phyloP scores from a whole-genome alignment of 2,797 vertebrate genomes.

The Pseudomugil gertrudae region DNA sequence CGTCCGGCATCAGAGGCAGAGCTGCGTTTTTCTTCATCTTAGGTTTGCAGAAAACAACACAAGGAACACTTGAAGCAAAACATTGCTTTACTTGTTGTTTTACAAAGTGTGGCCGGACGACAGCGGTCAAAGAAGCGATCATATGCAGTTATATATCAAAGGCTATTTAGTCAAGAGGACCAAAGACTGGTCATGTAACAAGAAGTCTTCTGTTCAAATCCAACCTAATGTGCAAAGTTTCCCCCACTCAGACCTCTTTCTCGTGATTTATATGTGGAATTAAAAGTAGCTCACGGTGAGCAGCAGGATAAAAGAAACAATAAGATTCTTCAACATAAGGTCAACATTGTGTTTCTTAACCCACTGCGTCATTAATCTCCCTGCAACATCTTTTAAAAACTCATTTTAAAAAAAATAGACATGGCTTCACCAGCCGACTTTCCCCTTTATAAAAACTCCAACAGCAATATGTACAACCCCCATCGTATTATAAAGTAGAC shows the following conservation, averaged over 20 bases:
- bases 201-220: constrained; percentile 62
- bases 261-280: constrained; percentile 16
- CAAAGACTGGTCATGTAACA: constrained; percentile 50
- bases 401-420: constrained; percentile 83
- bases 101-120: constrained; percentile 67
- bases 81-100: constrained; percentile 59
- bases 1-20: constrained; percentile 50
- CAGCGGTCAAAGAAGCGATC: constrained; percentile 64
- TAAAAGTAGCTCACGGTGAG: constrained; percentile 35
- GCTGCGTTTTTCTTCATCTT: constrained; percentile 57
- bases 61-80: constrained; percentile 78
- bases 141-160: constrained; percentile 68
- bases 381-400: constrained; percentile 78
- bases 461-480: constrained; percentile 79
- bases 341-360: constrained; percentile 37
- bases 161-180: constrained; percentile 60
- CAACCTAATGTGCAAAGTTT: constrained; percentile 67
- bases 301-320: constrained; percentile 28
- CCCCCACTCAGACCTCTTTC: constrained; percentile 29
- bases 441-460: constrained; percentile 82
- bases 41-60: constrained; percentile 79
- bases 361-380: constrained; percentile 58
- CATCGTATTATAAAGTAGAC: constrained; percentile 59
- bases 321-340: constrained; percentile 31
- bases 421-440: constrained; percentile 74